Evolutionary conservation across 2,888 invertebrate genomes (phyloP).

Genomic region (Apantesis nais): DNA sequence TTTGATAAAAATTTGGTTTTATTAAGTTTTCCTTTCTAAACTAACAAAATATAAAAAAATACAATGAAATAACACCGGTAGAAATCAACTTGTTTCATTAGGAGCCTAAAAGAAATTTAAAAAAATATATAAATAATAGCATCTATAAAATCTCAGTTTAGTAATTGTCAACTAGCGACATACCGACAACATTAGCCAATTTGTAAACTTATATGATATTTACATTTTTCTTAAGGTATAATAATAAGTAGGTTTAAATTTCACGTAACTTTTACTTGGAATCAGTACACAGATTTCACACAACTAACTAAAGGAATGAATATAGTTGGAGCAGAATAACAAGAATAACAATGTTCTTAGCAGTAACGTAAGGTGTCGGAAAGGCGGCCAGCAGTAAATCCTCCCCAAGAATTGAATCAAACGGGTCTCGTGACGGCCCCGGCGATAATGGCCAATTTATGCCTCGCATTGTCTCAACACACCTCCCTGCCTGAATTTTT

Average conservation of each 20-base stretch:
- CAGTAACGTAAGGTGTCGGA: conserved; percentile 45
- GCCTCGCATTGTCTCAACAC: conserved; percentile 60
- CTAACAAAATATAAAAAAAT: background rate
- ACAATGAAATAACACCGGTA: background rate
- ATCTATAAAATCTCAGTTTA: background rate
- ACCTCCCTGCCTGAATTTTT: conserved; percentile 36
- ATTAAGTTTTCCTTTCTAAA: background rate
- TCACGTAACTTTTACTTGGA: background rate
- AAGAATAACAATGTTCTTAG: conserved; percentile 34
- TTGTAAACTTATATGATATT: background rate
- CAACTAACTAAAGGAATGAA: background rate
- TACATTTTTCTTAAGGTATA: background rate
- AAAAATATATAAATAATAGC: too few relatives aligned
- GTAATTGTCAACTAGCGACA: background rate
- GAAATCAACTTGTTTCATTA: background rate
- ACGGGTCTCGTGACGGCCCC: conserved; percentile 68
- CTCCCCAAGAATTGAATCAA: conserved; percentile 75
- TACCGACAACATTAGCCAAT: background rate
- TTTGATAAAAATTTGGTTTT: background rate
- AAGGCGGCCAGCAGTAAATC: conserved; percentile 60
- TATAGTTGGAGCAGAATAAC: conserved; percentile 1
- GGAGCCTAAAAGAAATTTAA: background rate
- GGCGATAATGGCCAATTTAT: conserved; percentile 78
- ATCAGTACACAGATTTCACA: background rate
- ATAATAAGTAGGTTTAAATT: background rate